phyloP scores from a whole-genome alignment of 2,797 vertebrate species.

The Aeoliscus strigatus region DNA sequence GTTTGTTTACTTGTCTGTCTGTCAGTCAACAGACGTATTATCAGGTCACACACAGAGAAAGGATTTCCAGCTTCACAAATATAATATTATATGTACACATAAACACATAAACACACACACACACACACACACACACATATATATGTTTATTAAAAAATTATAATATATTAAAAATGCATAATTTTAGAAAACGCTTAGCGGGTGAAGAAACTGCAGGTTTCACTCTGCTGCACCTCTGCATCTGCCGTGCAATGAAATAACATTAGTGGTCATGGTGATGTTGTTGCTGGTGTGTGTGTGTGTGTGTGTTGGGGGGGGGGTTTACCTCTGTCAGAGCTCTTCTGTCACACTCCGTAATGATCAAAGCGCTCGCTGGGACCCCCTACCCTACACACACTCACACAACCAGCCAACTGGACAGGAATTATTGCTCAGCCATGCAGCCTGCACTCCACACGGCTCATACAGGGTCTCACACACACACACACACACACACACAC shows the following conservation, averaged over 20 bases:
- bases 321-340: slow-evolving; percentile 75
- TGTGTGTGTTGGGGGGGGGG: slow-evolving; percentile 37
- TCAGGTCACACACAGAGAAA: too few species aligned
- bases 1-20: too few species aligned
- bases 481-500: slow-evolving; percentile 20
- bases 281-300: slow-evolving; percentile 23
- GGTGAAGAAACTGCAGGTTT: neutral
- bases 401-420: slow-evolving; percentile 72
- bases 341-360: slow-evolving; percentile 78
- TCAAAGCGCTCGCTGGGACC: slow-evolving; percentile 75
- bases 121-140: too few species aligned
- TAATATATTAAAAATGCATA: too few species aligned
- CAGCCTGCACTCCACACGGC: slow-evolving; percentile 56
- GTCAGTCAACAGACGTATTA: too few species aligned
- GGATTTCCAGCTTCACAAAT: too few species aligned
- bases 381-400: slow-evolving; percentile 70
- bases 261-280: slow-evolving; percentile 41
- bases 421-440: slow-evolving; percentile 74
- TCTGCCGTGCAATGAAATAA: slow-evolving; percentile 21
- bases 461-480: slow-evolving; percentile 46
- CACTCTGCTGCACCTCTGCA: slow-evolving; percentile 9
- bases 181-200: too few species aligned
- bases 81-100: too few species aligned
- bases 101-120: too few species aligned
- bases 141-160: too few species aligned